A percentile compares a stretch with the other conserved stretches of the same genome.
Conservation (phyloP, 1,140 invertebrate species). For the Macrobrachium rosenbergii region DNA sequence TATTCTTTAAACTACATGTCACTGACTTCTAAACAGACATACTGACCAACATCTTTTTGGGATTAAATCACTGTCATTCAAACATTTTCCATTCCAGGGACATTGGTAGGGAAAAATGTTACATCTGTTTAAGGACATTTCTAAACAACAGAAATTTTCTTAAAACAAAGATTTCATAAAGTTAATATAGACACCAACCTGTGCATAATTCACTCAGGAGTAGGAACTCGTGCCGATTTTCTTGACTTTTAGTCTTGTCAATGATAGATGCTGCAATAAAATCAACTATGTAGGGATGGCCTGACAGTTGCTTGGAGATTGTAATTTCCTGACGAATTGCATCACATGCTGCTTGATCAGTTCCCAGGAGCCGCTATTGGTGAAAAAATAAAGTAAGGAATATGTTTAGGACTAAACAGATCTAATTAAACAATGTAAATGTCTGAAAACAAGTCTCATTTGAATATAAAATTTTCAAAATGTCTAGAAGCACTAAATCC, state of each 20-base stretch:
- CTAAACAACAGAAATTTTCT: background rate
- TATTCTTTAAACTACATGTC: too few species aligned
- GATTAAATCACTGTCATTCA: too few species aligned
- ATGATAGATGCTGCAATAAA: conserved; percentile 73
- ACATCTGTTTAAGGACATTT: too few species aligned
- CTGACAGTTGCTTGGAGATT: conserved; percentile 74
- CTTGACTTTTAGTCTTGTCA: conserved; percentile 71
- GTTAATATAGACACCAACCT: conserved; percentile 68
- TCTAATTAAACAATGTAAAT: too few species aligned
- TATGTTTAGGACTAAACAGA: conserved; percentile 11
- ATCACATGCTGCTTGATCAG: conserved; percentile 73
- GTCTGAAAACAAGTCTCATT: too few species aligned
- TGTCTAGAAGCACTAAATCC: background rate
- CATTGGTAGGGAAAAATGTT: too few species aligned
- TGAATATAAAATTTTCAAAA: background rate
- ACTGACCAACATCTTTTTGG: too few species aligned
- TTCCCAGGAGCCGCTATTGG: conserved; percentile 71
- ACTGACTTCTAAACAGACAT: too few species aligned
- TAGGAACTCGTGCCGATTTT: conserved; percentile 73
- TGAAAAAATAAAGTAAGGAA: background rate
- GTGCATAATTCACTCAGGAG: conserved; percentile 74
- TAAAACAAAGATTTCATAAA: background rate
- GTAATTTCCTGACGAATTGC: conserved; percentile 73
- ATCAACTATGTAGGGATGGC: conserved; percentile 74
- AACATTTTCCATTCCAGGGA: too few species aligned